phyloP scores from a whole-genome alignment of 2,113 vertebrate species.

The Cinclus mexicanus region DNA sequence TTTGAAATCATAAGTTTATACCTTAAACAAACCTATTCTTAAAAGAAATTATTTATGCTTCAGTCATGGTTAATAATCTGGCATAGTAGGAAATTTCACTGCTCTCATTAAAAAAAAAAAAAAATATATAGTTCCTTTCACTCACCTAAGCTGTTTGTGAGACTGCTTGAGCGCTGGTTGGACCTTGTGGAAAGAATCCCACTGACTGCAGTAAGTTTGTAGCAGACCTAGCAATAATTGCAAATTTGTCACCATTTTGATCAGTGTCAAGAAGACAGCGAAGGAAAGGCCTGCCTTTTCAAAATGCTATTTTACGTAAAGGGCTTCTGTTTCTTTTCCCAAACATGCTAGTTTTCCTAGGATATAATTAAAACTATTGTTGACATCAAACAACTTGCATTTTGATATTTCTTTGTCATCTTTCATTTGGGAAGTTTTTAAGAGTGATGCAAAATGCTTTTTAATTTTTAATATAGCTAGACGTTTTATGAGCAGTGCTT shows the following conservation, averaged over 20 bases:
- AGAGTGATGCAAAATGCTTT: neutral
- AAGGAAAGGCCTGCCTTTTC: neutral
- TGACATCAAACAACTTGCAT: neutral
- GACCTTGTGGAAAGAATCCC: neutral
- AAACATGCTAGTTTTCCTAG: neutral
- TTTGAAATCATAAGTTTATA: neutral
- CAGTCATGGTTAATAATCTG: neutral
- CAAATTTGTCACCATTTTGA: neutral
- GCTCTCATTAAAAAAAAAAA: neutral
- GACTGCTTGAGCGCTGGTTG: neutral
- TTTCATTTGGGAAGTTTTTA: neutral
- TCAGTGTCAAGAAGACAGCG: neutral
- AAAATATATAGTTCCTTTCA: neutral
- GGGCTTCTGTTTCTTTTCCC: neutral
- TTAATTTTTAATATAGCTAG: neutral
- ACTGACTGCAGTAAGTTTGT: neutral
- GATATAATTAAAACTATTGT: neutral
- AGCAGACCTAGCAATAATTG: neutral
- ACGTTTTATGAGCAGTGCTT: neutral
- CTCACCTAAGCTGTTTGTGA: neutral
- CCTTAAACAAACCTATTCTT: neutral
- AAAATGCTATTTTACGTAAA: neutral
- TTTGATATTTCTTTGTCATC: neutral
- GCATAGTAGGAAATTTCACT: neutral
- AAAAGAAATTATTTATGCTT: neutral